These are phyloP conservation scores for Aspidiotus rigidus DNA, from an alignment of 2,888 invertebrate species.

Conservation along the genomic window DNA sequence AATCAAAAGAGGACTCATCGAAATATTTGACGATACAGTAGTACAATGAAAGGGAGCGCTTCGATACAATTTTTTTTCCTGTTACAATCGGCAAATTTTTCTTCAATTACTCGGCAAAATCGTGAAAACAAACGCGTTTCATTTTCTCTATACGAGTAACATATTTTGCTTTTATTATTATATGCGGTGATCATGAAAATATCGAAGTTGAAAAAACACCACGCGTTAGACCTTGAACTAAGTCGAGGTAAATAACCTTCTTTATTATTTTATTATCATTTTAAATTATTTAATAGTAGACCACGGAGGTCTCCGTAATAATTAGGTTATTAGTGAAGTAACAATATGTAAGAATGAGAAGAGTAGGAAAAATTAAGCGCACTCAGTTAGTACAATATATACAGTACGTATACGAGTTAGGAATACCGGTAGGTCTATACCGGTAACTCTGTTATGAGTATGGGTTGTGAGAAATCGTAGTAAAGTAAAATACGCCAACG, in stretches of 20 bases:
- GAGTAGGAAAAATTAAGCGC: constrained; percentile 19
- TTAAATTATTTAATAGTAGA: constrained; percentile 31
- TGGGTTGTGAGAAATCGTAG: background rate
- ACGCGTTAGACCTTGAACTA: constrained; percentile 24
- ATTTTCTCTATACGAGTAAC: background rate
- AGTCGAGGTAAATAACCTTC: constrained; percentile 29
- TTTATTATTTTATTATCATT: constrained; percentile 23
- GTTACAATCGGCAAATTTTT: too few species aligned
- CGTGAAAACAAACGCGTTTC: background rate
- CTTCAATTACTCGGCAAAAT: background rate
- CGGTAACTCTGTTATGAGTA: too few species aligned
- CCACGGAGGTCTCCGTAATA: constrained; percentile 29
- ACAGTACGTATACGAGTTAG: background rate
- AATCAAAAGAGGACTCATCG: too few species aligned
- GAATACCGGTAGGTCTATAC: background rate
- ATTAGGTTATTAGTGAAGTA: constrained; percentile 30
- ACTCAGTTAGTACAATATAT: constrained; percentile 3
- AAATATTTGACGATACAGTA: too few species aligned
- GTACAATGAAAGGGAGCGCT: too few species aligned
- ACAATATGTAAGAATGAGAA: constrained; percentile 13
- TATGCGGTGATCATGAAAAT: background rate
- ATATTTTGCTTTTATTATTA: background rate
- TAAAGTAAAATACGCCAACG: background rate
- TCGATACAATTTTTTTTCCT: too few species aligned
- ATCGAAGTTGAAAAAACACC: constrained; percentile 11